Percentiles rank a stretch among this genome's conserved stretches.
Evolutionary conservation across 2,888 invertebrate species (phyloP).

Genomic region (Cremastinae sp.): DNA sequence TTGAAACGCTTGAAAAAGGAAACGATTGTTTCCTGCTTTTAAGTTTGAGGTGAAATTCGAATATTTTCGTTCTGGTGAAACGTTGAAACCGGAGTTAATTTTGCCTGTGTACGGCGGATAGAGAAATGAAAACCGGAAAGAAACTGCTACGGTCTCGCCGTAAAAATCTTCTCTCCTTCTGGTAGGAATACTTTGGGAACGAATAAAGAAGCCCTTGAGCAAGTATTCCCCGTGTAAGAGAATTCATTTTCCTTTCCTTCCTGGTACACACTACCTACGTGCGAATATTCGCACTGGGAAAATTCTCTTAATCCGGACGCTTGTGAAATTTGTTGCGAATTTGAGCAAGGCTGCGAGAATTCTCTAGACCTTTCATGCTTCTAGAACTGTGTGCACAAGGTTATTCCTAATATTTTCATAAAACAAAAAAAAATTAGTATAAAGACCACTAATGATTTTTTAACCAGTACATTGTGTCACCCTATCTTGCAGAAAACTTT

Average conservation of each 20-base stretch:
- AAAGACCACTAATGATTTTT: too few species aligned
- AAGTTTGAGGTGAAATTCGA: conserved; percentile 19
- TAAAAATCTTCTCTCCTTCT: conserved; percentile 22
- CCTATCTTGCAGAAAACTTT: too few species aligned
- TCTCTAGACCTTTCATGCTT: background rate
- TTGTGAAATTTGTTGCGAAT: conserved; percentile 9
- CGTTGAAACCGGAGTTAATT: conserved; percentile 13
- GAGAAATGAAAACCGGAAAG: background rate
- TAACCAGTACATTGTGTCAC: too few species aligned
- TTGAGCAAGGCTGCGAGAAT: conserved; percentile 3
- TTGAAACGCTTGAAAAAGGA: background rate
- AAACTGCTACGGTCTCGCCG: background rate
- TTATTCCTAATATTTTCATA: too few species aligned
- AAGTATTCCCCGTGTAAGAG: conserved; percentile 1
- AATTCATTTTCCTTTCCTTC: conserved; percentile 5
- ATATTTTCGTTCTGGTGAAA: background rate
- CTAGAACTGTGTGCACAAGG: too few species aligned
- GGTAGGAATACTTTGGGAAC: background rate
- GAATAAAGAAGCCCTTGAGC: conserved; percentile 6
- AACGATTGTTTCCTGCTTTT: conserved; percentile 6
- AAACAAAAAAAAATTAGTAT: too few species aligned
- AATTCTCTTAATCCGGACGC: conserved; percentile 3
- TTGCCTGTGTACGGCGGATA: background rate
- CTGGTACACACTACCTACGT: background rate
- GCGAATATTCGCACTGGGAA: conserved; percentile 15